Evolutionary conservation across 64 coral and sea anemone species (phyloP).

Genomic region (Astreopora myriophthalma): DNA sequence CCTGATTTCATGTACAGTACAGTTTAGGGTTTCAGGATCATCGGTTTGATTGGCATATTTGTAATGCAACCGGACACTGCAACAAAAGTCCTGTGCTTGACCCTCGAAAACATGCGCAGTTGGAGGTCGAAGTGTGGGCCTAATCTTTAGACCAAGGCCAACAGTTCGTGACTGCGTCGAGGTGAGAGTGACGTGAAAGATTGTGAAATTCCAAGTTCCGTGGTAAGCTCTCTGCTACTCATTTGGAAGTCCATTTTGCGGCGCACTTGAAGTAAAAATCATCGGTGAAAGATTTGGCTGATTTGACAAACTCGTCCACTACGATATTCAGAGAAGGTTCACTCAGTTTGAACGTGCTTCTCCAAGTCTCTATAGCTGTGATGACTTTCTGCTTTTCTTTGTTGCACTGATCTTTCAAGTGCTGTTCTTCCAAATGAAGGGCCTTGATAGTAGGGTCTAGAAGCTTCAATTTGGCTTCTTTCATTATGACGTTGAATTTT

Average conservation of each 20-base stretch:
- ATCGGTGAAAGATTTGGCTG: conserved; percentile 30
- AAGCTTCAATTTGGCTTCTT: conserved; percentile 12
- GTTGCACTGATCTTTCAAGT: neutral
- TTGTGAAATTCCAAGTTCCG: too few relatives aligned
- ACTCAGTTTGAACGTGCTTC: neutral
- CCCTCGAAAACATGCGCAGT: too few relatives aligned
- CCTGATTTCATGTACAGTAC: too few relatives aligned
- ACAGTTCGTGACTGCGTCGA: too few relatives aligned
- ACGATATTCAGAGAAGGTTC: conserved; percentile 3
- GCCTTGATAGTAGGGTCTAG: neutral
- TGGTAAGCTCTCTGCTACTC: neutral
- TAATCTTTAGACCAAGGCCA: too few relatives aligned
- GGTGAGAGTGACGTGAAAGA: too few relatives aligned
- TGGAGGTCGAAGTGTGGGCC: too few relatives aligned
- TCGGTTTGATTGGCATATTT: too few relatives aligned
- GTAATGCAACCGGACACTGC: too few relatives aligned
- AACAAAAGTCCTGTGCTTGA: too few relatives aligned
- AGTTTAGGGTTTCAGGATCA: too few relatives aligned
- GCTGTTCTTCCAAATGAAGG: conserved; percentile 25
- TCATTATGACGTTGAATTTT: neutral
- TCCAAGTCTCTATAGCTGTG: neutral
- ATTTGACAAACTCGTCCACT: neutral
- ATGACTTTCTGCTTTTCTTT: conserved; percentile 37
- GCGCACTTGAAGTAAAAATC: conserved; percentile 34
- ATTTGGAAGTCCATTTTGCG: conserved; percentile 25